Evolutionary conservation across 2,888 invertebrate genomes (phyloP).

Genomic region (Pollenia labialis): DNA sequence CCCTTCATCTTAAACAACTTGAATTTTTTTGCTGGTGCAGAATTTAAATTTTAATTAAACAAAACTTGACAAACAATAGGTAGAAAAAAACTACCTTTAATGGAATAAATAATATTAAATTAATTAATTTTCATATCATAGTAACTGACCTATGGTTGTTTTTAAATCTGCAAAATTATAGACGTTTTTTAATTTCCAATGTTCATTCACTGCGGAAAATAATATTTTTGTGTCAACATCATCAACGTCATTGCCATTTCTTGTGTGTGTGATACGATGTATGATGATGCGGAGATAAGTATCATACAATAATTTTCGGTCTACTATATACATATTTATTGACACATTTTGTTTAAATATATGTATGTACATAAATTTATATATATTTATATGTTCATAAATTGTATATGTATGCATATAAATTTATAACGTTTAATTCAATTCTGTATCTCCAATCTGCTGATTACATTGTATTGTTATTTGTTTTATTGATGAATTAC

Average conservation of each 20-base stretch:
- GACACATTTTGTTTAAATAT: constrained; percentile 23
- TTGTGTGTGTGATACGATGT: constrained; percentile 4
- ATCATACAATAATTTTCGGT: constrained; percentile 35
- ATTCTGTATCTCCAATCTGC: constrained; percentile 71
- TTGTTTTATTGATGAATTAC: constrained; percentile 73
- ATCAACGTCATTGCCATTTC: constrained; percentile 53
- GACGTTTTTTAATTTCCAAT: constrained; percentile 22
- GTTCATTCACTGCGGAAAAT: constrained; percentile 62
- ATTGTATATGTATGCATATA: constrained; percentile 9
- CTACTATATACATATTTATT: constrained; percentile 10
- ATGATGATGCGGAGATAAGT: constrained; percentile 36
- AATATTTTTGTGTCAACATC: constrained; percentile 69
- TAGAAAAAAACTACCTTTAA: not conserved
- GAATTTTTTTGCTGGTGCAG: too few species aligned
- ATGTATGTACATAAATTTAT: not conserved
- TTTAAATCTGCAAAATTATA: constrained; percentile 17
- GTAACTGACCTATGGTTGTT: constrained; percentile 43
- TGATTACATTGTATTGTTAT: constrained; percentile 71
- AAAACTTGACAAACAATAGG: too few species aligned
- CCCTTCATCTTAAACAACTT: too few species aligned
- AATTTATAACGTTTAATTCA: constrained; percentile 63
- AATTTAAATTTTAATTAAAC: too few species aligned
- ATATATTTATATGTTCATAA: not conserved
- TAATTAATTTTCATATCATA: constrained; percentile 63
- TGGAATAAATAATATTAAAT: constrained; percentile 38